A percentile compares a stretch with the other conserved stretches of the same genome.
Conservation (phyloP, 1,140 invertebrate genomes). For the Aleiodes sp. region DNA sequence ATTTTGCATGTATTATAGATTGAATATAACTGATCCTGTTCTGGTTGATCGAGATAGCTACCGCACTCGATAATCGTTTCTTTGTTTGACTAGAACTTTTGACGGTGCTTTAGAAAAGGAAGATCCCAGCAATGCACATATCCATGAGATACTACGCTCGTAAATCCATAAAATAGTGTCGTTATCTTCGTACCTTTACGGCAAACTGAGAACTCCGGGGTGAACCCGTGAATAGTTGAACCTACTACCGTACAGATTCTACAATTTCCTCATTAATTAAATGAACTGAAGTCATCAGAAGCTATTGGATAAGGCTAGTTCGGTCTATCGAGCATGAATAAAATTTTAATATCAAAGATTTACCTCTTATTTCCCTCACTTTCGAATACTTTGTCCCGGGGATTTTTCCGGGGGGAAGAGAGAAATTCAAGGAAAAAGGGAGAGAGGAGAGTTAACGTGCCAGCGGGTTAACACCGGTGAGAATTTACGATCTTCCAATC, state of each 20-base stretch:
- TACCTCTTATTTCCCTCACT: background rate
- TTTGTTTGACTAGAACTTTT: no score
- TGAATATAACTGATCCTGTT: no score
- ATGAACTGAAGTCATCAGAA: background rate
- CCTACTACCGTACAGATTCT: background rate
- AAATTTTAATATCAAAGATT: background rate
- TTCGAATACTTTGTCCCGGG: background rate
- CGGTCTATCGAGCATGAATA: no score
- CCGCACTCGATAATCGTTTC: no score
- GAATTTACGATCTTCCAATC: constrained; percentile 31
- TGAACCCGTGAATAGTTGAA: background rate
- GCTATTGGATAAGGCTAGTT: background rate
- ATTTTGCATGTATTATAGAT: no score
- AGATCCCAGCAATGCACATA: background rate
- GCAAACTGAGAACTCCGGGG: background rate
- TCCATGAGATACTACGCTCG: background rate
- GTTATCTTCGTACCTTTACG: background rate
- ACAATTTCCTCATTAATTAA: background rate
- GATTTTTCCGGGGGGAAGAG: background rate
- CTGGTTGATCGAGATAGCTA: no score
- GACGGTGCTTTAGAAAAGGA: background rate
- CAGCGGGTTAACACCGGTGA: background rate
- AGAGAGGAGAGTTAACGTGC: background rate
- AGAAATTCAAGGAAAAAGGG: background rate
- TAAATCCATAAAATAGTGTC: background rate